Conservation (phyloP, 2,888 invertebrate species). For the Nomada goodeniana region DNA sequence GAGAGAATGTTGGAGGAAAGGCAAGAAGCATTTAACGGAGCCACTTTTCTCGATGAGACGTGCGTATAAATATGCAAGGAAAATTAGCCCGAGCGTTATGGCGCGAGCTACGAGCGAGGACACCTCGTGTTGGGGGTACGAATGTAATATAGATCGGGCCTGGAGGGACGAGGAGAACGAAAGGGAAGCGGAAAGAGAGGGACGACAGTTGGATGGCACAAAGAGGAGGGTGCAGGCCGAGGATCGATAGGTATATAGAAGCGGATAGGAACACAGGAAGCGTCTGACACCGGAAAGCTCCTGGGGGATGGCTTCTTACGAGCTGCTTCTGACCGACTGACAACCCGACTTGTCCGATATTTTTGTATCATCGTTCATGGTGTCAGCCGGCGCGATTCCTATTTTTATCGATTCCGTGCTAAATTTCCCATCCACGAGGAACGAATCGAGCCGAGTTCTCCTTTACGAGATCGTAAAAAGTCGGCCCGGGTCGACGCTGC, state of each 20-base stretch:
- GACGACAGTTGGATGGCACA: slow-evolving; percentile 72
- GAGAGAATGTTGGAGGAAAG: background rate
- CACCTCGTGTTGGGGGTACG: slow-evolving; percentile 61
- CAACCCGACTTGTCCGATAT: slow-evolving; percentile 22
- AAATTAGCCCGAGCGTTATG: slow-evolving; percentile 66
- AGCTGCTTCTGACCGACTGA: slow-evolving; percentile 50
- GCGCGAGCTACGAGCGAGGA: slow-evolving; percentile 60
- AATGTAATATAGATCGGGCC: slow-evolving; percentile 73
- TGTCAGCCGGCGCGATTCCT: background rate
- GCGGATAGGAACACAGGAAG: slow-evolving; percentile 79
- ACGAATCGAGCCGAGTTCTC: slow-evolving; percentile 10
- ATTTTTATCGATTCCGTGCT: slow-evolving; percentile 8
- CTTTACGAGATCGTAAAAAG: slow-evolving; percentile 38
- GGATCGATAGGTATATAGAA: slow-evolving; percentile 79
- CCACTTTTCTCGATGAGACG: slow-evolving; percentile 64
- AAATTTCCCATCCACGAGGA: background rate
- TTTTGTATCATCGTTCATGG: background rate
- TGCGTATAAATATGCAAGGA: slow-evolving; percentile 73
- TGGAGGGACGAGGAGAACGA: slow-evolving; percentile 32
- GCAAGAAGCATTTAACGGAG: slow-evolving; percentile 59
- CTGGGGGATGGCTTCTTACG: slow-evolving; percentile 72
- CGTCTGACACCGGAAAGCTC: slow-evolving; percentile 79
- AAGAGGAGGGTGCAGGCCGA: slow-evolving; percentile 74
- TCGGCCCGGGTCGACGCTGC: background rate
- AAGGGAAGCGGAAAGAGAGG: slow-evolving; percentile 62